These are phyloP conservation scores for Mythimna impura DNA, from an alignment of 2,888 invertebrate species.

Conservation along the genomic window DNA sequence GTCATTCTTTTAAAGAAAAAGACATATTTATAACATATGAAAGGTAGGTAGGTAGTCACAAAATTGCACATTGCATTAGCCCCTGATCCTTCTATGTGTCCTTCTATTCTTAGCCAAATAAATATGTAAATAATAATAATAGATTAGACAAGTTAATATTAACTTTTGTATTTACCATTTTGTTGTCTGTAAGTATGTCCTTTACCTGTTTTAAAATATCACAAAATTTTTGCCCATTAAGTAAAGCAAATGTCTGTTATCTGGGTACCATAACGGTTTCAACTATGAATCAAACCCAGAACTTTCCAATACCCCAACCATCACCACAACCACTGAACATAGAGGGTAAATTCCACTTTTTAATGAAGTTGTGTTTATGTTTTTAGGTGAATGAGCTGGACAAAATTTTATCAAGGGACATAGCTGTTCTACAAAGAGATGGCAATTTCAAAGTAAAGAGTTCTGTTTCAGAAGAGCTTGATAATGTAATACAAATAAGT, in stretches of 20 bases:
- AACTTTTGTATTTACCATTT: background rate
- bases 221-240: background rate
- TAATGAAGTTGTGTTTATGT: background rate
- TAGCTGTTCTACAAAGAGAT: conserved; percentile 92
- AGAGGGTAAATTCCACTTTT: background rate
- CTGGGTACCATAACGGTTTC: background rate
- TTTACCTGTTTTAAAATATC: background rate
- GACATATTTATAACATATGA: conserved; percentile 2
- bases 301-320: background rate
- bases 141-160: conserved; percentile 4
- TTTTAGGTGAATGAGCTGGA: conserved; percentile 91
- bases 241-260: background rate
- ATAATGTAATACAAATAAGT: conserved; percentile 87
- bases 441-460: conserved; percentile 89
- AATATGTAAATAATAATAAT: conserved; percentile 9
- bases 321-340: conserved; percentile 13
- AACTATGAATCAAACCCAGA: background rate
- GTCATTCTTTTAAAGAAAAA: background rate
- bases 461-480: conserved; percentile 70
- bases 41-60: background rate
- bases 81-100: background rate
- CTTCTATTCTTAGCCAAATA: background rate
- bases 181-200: background rate
- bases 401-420: conserved; percentile 88
- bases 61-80: conserved; percentile 1